Conservation (phyloP, 35 echinoderm and acorn worm genomes). For the Lytechinus variegatus region DNA sequence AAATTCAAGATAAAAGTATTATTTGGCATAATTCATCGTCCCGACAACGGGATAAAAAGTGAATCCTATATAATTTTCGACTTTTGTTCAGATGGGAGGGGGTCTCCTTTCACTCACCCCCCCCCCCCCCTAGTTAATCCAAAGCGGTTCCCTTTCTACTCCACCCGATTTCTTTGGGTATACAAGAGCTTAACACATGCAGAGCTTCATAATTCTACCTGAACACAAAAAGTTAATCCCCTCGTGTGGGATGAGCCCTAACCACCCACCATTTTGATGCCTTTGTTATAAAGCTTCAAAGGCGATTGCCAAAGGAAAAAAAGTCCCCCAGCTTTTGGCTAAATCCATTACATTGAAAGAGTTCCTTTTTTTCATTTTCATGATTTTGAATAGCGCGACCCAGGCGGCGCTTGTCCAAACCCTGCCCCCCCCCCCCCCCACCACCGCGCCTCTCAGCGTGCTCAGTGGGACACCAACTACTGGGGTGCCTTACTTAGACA, state of each 20-base stretch:
- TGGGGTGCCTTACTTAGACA: not conserved
- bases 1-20: not conserved
- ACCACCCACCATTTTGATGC: not conserved
- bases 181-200: not conserved
- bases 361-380: not conserved
- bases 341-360: not conserved
- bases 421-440: no score
- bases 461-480: not conserved
- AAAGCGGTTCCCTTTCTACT: not conserved
- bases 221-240: not conserved
- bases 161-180: not conserved
- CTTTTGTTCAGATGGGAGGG: not conserved
- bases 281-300: not conserved
- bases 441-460: not conserved
- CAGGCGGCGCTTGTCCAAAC: not conserved
- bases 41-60: no score
- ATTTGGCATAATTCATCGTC: not conserved
- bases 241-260: not conserved
- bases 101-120: no score
- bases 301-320: not conserved
- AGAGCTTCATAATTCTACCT: constrained; percentile 1
- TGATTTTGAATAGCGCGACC: not conserved
- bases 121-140: not conserved
- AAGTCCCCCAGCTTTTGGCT: not conserved
- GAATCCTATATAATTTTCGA: no score